Evolutionary conservation across 1,140 invertebrate species (phyloP).

Genomic region (Danaus melanippus): DNA sequence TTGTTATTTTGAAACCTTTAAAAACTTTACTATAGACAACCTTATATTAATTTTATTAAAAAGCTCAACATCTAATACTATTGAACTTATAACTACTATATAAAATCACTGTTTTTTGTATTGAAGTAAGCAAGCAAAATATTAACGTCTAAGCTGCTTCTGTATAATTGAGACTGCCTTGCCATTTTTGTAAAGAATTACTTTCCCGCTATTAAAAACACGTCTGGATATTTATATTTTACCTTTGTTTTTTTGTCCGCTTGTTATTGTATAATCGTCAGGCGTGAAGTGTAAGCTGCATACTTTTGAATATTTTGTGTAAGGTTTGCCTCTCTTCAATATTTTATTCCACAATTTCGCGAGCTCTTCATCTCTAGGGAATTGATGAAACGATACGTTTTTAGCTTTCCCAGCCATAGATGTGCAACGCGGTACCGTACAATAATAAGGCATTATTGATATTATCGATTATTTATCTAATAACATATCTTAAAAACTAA

Average conservation of each 20-base stretch:
- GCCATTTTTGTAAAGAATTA: no score
- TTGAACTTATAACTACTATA: no score
- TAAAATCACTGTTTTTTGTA: no score
- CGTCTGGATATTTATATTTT: conserved; percentile 13
- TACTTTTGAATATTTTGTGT: conserved; percentile 69
- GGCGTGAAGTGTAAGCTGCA: conserved; percentile 65
- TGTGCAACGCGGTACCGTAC: conserved; percentile 65
- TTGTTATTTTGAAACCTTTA: no score
- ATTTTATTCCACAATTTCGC: conserved; percentile 63
- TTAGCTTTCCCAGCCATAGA: conserved; percentile 67
- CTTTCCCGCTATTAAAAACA: neutral
- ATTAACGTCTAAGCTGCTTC: no score
- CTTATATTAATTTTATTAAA: no score
- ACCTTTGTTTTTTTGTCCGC: conserved; percentile 64
- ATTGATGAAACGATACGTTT: conserved; percentile 68
- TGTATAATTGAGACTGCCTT: no score
- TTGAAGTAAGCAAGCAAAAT: no score
- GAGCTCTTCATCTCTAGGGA: conserved; percentile 58
- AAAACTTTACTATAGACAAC: no score
- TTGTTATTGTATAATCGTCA: conserved; percentile 63
- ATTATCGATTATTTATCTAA: conserved; percentile 33
- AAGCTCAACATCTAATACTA: no score
- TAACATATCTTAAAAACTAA: no score
- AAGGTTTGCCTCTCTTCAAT: conserved; percentile 61
- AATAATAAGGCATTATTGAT: conserved; percentile 60